Base-by-base conservation (phyloP, 2,888 invertebrate genomes). In the Syrphus vitripennis region DNA sequence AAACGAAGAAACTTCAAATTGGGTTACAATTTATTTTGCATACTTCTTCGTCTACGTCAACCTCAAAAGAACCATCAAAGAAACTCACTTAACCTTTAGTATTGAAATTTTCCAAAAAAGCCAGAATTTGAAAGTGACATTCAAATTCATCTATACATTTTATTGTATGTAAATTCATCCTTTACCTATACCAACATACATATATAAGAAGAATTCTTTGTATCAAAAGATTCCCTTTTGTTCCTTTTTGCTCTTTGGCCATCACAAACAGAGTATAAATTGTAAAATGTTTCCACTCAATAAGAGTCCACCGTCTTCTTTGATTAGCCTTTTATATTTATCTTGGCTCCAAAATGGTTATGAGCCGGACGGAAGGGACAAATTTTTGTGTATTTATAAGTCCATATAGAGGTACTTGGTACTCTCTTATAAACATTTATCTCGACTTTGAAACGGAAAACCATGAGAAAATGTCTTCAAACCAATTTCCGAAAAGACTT, bases 321-420 rank as follows among this genome's bases (percentile, higher is more conserved):
- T 69, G 24, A 57, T 65, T 55, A 48, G 26, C 26, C 19, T 50
- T 34, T 61, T 70, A 37, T 61, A 50, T 69, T 40, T 50, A 34
- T 37, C 19, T 45, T 31, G 53, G 67, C 67, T 19, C 70, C 53
- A 45, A 55, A 70, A 78, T 70, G 61, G 40, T 70, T 53, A 70
- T 34, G 61, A 78, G 53, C 63, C 78, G 70, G 63, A 71, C 78
- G 70, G 70, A 78, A 78, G 34, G 53, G 61, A 71, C 53, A 77
- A n/a, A 50, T 61, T 45, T 45, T 24, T 26, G 2, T 26, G 3
- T 26, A 24, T 14, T 10, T 10, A 29, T 6, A 29, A 3, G 4
- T 14, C 5, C n/a, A 24, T 7, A 14, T 50, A n/a, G 3, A 9
- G 9, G 9, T 10, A 1, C 34, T 34, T 10, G 9, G 34, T 50